These are phyloP conservation scores for Lanius ludovicianus DNA, from an alignment of 2,113 vertebrate genomes.

Conservation along the genomic window DNA sequence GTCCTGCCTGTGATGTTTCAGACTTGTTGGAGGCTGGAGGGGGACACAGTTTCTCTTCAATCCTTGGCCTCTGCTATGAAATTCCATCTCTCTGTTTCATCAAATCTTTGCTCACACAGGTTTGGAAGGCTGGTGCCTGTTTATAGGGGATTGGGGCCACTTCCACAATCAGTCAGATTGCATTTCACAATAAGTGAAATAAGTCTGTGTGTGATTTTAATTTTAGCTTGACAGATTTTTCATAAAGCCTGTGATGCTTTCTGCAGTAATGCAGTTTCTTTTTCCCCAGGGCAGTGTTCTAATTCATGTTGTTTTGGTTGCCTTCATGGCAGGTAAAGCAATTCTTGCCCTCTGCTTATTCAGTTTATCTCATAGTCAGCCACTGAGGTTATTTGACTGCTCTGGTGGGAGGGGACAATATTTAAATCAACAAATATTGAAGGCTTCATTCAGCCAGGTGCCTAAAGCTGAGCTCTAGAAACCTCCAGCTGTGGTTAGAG, in stretches of 20 bases:
- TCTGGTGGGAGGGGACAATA: not conserved
- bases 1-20: not conserved
- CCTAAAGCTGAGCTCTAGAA: not conserved
- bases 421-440: not conserved
- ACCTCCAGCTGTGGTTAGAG: not conserved
- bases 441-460: not conserved
- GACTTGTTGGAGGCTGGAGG: not conserved
- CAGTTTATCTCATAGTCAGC: not conserved
- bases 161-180: not conserved
- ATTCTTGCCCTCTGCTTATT: not conserved
- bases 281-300: not conserved
- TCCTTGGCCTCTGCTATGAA: not conserved
- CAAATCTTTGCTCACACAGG: not conserved
- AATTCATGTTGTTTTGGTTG: not conserved
- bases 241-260: not conserved
- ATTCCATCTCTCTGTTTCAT: not conserved
- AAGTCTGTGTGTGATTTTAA: not conserved
- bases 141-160: not conserved
- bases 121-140: not conserved
- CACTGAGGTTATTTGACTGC: not conserved
- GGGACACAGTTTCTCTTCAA: not conserved
- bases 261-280: not conserved
- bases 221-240: not conserved
- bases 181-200: not conserved
- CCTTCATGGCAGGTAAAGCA: slow-evolving; percentile 6